phyloP scores from a whole-genome alignment of 2,113 vertebrate species.

The Morone chrysops region DNA sequence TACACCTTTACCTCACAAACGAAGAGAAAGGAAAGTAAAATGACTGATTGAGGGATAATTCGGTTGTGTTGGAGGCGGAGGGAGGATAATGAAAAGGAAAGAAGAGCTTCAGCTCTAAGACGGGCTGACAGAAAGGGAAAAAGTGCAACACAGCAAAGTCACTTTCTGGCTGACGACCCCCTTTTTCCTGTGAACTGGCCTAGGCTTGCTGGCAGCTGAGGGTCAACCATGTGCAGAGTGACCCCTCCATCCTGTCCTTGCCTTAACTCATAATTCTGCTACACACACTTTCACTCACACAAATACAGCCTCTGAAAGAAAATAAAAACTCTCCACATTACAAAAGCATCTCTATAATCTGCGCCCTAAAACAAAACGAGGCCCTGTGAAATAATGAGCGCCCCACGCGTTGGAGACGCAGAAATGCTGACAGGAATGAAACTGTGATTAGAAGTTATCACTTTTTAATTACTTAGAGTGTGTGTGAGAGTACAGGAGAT shows the following conservation, averaged over 20 bases:
- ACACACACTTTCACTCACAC: conserved; percentile 1
- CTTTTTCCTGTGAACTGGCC: conserved; percentile 64
- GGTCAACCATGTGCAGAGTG: conserved; percentile 77
- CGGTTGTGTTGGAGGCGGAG: background rate
- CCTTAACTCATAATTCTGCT: background rate
- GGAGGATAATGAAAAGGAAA: background rate
- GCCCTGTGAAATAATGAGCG: conserved; percentile 22
- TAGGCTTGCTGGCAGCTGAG: conserved; percentile 12
- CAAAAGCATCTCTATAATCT: conserved; percentile 33
- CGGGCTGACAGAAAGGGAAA: conserved; percentile 5
- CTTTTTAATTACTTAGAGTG: conserved; percentile 65
- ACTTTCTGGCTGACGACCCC: conserved; percentile 33
- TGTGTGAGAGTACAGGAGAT: conserved; percentile 18
- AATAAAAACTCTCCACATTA: background rate
- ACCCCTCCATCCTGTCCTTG: conserved; percentile 76
- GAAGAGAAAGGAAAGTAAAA: conserved; percentile 53
- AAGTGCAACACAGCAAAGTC: conserved; percentile 15
- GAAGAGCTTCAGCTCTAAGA: conserved; percentile 18
- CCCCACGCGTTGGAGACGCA: background rate
- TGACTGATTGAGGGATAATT: conserved; percentile 62
- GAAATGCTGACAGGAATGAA: conserved; percentile 63
- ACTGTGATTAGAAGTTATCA: conserved; percentile 67
- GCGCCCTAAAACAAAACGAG: conserved; percentile 28
- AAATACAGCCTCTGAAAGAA: background rate
- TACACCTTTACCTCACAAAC: conserved; percentile 67